Conservation (phyloP, 1,140 invertebrate species). For the Rhopalosiphum maidis region DNA sequence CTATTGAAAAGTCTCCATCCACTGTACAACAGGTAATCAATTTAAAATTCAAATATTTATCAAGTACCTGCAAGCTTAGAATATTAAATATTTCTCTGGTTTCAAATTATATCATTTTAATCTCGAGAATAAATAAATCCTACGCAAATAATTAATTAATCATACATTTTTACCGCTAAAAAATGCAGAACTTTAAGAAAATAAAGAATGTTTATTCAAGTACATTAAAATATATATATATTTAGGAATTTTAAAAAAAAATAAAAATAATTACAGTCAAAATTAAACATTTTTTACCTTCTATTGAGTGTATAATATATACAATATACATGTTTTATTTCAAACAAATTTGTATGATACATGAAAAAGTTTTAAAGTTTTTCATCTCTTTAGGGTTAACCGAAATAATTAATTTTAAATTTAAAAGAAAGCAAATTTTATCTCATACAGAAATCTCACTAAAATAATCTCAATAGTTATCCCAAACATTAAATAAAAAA, state of each 20-base stretch:
- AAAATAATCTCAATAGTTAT: neutral
- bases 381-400: neutral
- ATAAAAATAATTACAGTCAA: neutral
- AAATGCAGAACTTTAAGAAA: neutral
- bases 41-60: neutral
- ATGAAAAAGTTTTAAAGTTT: neutral
- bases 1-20: neutral
- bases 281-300: neutral
- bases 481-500: no score
- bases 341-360: neutral
- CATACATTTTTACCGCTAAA: neutral
- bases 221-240: neutral
- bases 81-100: neutral
- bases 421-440: no score
- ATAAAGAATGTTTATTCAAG: neutral
- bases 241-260: neutral
- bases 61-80: neutral
- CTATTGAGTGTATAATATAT: neutral
- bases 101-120: neutral
- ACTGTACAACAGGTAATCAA: conserved; percentile 47
- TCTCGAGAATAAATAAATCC: neutral
- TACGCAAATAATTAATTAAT: neutral
- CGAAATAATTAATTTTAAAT: neutral
- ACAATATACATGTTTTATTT: neutral
- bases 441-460: no score